Evolutionary conservation across 2,888 invertebrate genomes (phyloP).

Genomic region (Dasysyrphus tricinctus): DNA sequence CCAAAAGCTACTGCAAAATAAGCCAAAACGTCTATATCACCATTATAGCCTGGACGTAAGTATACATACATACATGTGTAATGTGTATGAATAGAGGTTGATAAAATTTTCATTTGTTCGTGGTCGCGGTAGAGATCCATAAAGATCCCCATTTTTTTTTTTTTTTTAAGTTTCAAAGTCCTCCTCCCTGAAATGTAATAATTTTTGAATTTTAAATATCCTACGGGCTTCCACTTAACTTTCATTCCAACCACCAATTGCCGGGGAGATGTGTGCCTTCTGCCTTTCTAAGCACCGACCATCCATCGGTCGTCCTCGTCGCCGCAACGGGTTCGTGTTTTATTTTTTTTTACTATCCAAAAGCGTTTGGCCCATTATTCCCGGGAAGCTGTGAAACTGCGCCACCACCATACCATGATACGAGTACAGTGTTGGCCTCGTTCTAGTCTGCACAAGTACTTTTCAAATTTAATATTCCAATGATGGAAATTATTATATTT

Average conservation of each 20-base stretch:
- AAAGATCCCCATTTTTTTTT: conserved; percentile 43
- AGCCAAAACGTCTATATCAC: conserved; percentile 44
- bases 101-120: conserved; percentile 73
- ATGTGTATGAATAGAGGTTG: conserved; percentile 31
- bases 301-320: conserved; percentile 56
- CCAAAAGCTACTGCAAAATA: conserved; percentile 59
- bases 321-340: background rate
- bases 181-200: conserved; percentile 75
- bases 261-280: conserved; percentile 40
- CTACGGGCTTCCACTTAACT: conserved; percentile 77
- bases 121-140: conserved; percentile 67
- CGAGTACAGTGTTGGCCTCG: conserved; percentile 29
- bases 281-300: conserved; percentile 71
- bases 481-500: conserved; percentile 76
- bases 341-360: background rate
- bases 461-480: conserved; percentile 75
- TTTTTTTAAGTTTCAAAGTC: background rate
- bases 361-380: background rate
- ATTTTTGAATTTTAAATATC: conserved; percentile 78
- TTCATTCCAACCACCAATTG: conserved; percentile 71
- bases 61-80: too few relatives aligned
- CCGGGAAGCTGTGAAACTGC: conserved; percentile 3
- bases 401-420: background rate
- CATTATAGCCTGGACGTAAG: conserved; percentile 50
- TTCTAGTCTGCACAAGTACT: conserved; percentile 66